Evolutionary conservation across 2,113 vertebrate species (phyloP).

Genomic region (Microtus oregoni): DNA sequence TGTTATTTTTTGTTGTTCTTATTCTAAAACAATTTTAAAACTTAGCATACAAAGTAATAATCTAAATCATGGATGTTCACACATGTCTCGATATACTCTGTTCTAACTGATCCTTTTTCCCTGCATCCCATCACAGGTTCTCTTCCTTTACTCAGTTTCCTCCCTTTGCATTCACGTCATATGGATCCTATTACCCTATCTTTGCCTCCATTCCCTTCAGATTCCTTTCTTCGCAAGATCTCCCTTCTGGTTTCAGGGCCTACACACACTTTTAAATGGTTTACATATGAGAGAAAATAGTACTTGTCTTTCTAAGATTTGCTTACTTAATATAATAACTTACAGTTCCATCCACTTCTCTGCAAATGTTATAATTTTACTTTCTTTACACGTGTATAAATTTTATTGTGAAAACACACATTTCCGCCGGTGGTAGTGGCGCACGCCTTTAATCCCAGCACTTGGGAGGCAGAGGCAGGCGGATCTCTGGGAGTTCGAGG

Average conservation of each 20-base stretch:
- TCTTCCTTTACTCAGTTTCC: neutral
- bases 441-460: no score
- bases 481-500: no score
- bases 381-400: neutral
- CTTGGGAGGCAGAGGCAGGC: no score
- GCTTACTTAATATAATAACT: neutral
- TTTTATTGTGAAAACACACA: neutral
- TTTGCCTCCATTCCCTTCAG: neutral
- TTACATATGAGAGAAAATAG: neutral
- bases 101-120: neutral
- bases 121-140: neutral
- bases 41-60: neutral
- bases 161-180: neutral
- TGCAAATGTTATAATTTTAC: neutral
- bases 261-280: neutral
- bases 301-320: neutral
- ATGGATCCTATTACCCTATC: no score
- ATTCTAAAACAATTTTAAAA: neutral
- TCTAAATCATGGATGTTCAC: no score
- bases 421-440: neutral
- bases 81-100: neutral
- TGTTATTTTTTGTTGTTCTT: neutral
- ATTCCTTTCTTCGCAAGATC: neutral
- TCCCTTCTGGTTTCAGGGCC: neutral
- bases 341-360: neutral